Percentiles rank a stretch among this genome's conserved stretches.
These are phyloP conservation scores for Sinocyclocheilus maitianheensis DNA, from an alignment of 2,113 vertebrate genomes.

Conservation along the genomic window DNA sequence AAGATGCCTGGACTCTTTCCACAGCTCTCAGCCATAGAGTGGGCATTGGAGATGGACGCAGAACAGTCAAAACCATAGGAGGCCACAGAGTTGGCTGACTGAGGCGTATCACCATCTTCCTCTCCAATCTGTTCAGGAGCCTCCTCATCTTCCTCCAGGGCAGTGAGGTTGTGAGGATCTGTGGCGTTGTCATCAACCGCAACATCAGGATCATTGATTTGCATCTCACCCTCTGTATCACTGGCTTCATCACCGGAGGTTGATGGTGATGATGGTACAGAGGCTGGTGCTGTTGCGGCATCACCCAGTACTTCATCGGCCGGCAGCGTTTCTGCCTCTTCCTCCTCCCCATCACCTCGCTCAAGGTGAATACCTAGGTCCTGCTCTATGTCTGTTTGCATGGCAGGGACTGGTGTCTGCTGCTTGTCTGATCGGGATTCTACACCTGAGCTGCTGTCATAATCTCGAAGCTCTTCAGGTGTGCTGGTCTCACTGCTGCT, in stretches of 20 bases:
- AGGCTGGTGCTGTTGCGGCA: constrained; percentile 77
- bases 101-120: constrained; percentile 77
- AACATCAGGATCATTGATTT: constrained; percentile 71
- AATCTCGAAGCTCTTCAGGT: constrained; percentile 85
- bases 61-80: constrained; percentile 82
- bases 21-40: constrained; percentile 80
- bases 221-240: constrained; percentile 78
- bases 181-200: constrained; percentile 65
- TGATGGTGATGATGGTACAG: constrained; percentile 73
- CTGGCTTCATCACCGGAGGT: constrained; percentile 79
- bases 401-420: constrained; percentile 70
- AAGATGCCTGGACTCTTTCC: constrained; percentile 82
- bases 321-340: constrained; percentile 81
- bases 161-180: constrained; percentile 59
- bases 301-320: constrained; percentile 80
- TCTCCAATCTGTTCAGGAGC: constrained; percentile 56
- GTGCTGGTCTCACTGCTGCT: constrained; percentile 89
- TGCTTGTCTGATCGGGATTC: constrained; percentile 81
- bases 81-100: constrained; percentile 80
- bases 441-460: constrained; percentile 86
- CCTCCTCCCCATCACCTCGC: constrained; percentile 78
- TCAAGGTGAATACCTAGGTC: constrained; percentile 82
- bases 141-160: constrained; percentile 73
- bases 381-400: constrained; percentile 76
- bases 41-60: constrained; percentile 78